Evolutionary conservation across 2,113 vertebrate genomes (phyloP), one percentile per base, ranked within the genome.

Genomic region (Alexandromys fortis): DNA sequence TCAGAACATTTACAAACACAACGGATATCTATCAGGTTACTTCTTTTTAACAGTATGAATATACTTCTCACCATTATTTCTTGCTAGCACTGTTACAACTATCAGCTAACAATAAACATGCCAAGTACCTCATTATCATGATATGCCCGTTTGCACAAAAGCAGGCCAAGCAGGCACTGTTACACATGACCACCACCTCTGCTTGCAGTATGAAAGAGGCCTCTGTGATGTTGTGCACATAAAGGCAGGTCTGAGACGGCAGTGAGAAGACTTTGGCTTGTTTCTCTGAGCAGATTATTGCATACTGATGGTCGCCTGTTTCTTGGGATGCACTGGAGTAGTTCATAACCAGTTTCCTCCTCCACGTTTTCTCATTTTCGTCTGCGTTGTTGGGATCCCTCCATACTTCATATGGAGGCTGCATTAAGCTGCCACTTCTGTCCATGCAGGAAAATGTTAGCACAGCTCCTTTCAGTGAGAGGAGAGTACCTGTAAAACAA

Each of bases 261-360:
- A 99, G 99, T 97, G 99, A 98, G 98, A 99, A 99, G 73, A 99
- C 99, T 99, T 99, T 99, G 98, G 99, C 99, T 99, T 99, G 99
- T 98, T 99, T 99, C 98, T 99, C 99, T 28, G 99, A 99, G 98
- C 99, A 99, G 97, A 99, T 98, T 96, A 99, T 98, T 58, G 99
- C 99, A 98, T 99, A 99, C 95, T 99, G 99, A 97, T 99, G 99
- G 47, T 99, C 99, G 94, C 99, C 98, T 96, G 97, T 98, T 42
- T 99, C 99, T 98, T 99, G 99, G 92, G 99, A 99, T 68, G 98
- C 98, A 8, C 99, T 99, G 7, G 99, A 99, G 1, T 98, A 99
- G 97, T 99, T 99, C 98, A 99, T 98, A 97, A 99, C 98, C 96
- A 99, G 98, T 98, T 99, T 99, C 96, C 99, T 98, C 98, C 98